Evolutionary conservation across 2,113 vertebrate genomes (phyloP), one percentile per base, ranked within the genome.

Genomic region (Thymallus thymallus): DNA sequence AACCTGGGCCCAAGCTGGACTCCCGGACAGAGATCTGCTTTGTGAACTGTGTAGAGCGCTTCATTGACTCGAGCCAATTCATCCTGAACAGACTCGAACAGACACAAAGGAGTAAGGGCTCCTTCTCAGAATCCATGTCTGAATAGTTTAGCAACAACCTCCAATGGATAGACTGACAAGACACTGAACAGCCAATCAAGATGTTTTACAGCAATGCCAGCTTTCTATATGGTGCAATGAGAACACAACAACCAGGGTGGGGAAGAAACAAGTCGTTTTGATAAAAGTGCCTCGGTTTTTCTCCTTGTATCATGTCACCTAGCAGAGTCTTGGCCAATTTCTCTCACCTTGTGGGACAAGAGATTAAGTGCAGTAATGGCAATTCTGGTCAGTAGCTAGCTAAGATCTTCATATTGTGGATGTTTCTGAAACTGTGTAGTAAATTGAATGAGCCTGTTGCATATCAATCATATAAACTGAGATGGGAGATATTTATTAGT

Each of bases 41-140:
- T 76, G 93, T 97, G 64, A 98, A 98, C 92, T 99, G 96, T 35
- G 96, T 98, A 85, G 96, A 98, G 81, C 93, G 96, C 20, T 99
- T 98, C 89, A 98, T 98, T 73, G 97, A 98, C 90, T 97, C 96
- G 58, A 98, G 96, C 88, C 96, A 99, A 80, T 99, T 98, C 82
- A 98, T 99, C 86, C 93, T 98, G 22, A 98, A 98, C 88, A 93
- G 97, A 88, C 91, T 99, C 83, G 96, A 99, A 82, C 95, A 98
- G 90, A 98, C 95, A 0, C 96, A 97, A 89, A 96, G 92, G 86
- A 92, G 94, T 86, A 94, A 91, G 77, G 94, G 93, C 1, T 87
- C 94, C 6, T 94, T 96, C 82, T 95, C 96, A 0, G 96, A 97
- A 82, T 93, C 88, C 76, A 92, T 98, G 89, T 92, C 91, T 22